These are phyloP conservation scores for Perizoma affinitatum DNA, from an alignment of 2,888 invertebrate species.

Conservation along the genomic window DNA sequence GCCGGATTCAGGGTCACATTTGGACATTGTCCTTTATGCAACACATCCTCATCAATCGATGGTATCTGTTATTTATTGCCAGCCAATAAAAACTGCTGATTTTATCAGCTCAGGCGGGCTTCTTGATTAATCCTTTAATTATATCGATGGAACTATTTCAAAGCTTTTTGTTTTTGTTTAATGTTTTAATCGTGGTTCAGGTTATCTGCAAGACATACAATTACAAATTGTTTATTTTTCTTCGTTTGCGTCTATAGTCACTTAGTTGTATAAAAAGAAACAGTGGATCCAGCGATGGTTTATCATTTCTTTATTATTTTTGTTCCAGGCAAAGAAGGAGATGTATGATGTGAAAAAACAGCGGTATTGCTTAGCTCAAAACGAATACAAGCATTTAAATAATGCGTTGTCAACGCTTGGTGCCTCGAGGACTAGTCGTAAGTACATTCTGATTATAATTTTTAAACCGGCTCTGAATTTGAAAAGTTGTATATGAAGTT, in stretches of 20 bases:
- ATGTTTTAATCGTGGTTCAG: slow-evolving; percentile 1
- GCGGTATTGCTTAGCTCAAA: slow-evolving; percentile 95
- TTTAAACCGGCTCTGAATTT: neutral
- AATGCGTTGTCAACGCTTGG: slow-evolving; percentile 92
- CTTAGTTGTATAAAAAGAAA: too few relatives aligned
- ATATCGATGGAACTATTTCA: slow-evolving; percentile 12
- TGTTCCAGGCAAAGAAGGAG: slow-evolving; percentile 95
- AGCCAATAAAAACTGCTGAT: slow-evolving; percentile 21
- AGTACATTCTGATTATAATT: slow-evolving; percentile 73
- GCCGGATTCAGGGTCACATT: slow-evolving; percentile 12
- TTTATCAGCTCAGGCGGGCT: slow-evolving; percentile 20
- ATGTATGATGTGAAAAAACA: slow-evolving; percentile 98
- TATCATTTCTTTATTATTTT: slow-evolving; percentile 38
- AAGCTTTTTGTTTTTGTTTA: slow-evolving; percentile 9
- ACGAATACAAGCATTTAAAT: slow-evolving; percentile 97
- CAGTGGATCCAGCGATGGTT: too few relatives aligned
- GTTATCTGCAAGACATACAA: neutral
- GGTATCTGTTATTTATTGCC: slow-evolving; percentile 19
- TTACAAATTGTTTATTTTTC: too few relatives aligned
- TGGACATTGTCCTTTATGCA: slow-evolving; percentile 22
- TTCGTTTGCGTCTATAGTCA: too few relatives aligned
- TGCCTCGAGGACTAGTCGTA: slow-evolving; percentile 95
- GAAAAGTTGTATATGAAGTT: too few relatives aligned
- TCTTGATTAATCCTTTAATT: slow-evolving; percentile 28
- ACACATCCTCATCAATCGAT: slow-evolving; percentile 19